Percentiles rank a stretch among this genome's conserved stretches.
These are phyloP conservation scores for Acanthococcus lagerstroemiae DNA, from an alignment of 2,888 invertebrate genomes.

Conservation along the genomic window DNA sequence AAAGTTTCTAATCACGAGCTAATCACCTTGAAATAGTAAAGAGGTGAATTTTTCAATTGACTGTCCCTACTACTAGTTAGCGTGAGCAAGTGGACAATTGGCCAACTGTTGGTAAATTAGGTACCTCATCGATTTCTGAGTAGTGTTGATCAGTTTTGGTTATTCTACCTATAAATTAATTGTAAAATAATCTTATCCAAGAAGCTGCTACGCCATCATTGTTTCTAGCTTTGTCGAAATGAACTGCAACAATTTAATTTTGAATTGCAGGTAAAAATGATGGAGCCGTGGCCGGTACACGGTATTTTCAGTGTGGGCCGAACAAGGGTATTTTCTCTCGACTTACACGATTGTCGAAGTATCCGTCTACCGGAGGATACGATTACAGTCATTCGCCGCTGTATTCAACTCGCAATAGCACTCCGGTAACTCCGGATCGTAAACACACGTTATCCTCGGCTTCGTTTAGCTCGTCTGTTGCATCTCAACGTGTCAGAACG, in stretches of 20 bases:
- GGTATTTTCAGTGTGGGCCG: slow-evolving; percentile 88
- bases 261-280: slow-evolving; percentile 77
- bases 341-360: slow-evolving; percentile 64
- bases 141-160: too few relatives aligned
- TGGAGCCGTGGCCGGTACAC: slow-evolving; percentile 81
- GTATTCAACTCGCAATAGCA: neutral
- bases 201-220: too few relatives aligned
- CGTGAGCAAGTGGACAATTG: too few relatives aligned
- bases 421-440: slow-evolving; percentile 11
- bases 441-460: neutral
- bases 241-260: slow-evolving; percentile 33
- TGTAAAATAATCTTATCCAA: too few relatives aligned
- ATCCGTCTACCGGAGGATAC: neutral
- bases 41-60: too few relatives aligned
- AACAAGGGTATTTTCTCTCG: slow-evolving; percentile 90
- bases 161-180: too few relatives aligned
- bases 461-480: neutral
- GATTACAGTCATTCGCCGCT: neutral
- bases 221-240: neutral
- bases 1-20: too few relatives aligned
- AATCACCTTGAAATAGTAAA: too few relatives aligned
- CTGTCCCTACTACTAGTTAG: too few relatives aligned
- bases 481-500: slow-evolving; percentile 7
- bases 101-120: too few relatives aligned
- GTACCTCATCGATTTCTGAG: too few relatives aligned